Evolutionary conservation across 2,888 invertebrate species (phyloP).

Genomic region (Parasteatoda lunata): DNA sequence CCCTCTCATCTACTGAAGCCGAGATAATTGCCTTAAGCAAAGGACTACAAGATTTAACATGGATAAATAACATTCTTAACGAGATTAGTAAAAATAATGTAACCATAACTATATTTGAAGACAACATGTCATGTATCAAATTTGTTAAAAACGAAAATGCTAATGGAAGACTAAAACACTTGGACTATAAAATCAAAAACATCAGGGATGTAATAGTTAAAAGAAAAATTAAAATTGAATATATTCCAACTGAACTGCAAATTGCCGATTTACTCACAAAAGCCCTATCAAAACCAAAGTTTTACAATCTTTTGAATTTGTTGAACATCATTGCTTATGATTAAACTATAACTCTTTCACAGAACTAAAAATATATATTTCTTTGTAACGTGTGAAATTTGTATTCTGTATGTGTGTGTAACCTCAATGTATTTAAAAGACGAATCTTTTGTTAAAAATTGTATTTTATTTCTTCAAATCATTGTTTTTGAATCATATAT

Average conservation of each 20-base stretch:
- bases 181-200: background rate
- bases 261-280: background rate
- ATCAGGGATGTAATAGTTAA: background rate
- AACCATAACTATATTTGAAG: background rate
- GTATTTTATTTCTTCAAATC: too few relatives aligned
- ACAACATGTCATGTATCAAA: background rate
- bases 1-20: background rate
- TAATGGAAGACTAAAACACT: background rate
- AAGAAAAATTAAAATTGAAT: background rate
- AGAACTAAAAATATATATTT: too few relatives aligned
- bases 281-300: too few relatives aligned
- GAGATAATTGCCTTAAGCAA: slow-evolving; percentile 10
- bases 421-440: too few relatives aligned
- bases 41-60: background rate
- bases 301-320: too few relatives aligned
- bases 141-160: background rate
- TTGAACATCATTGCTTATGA: too few relatives aligned
- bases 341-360: too few relatives aligned
- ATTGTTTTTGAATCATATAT: too few relatives aligned
- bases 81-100: background rate
- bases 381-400: too few relatives aligned
- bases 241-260: background rate
- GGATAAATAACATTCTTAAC: background rate
- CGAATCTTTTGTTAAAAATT: too few relatives aligned
- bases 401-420: too few relatives aligned